Conservation (phyloP, 2,797 vertebrate species). For the Emys orbicularis region DNA sequence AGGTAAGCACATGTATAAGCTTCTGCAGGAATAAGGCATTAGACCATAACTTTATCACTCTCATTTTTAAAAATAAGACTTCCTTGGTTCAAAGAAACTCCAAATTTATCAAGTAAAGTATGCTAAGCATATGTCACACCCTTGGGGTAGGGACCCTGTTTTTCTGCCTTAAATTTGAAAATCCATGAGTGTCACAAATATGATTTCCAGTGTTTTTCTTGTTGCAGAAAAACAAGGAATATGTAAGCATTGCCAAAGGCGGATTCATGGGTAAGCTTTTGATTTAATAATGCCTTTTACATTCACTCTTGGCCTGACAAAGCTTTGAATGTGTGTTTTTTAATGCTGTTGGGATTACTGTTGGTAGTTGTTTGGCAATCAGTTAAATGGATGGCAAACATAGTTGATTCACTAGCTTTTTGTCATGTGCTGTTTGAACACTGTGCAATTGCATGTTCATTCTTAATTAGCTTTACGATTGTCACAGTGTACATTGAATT, state of each 20-base stretch:
- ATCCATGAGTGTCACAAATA: neutral
- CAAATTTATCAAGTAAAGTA: neutral
- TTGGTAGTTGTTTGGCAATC: neutral
- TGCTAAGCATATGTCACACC: neutral
- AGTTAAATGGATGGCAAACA: neutral
- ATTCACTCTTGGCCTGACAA: neutral
- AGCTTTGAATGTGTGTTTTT: accelerated
- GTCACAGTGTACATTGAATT: neutral
- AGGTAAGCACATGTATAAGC: neutral
- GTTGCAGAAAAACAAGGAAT: constrained; percentile 98
- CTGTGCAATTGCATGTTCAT: neutral
- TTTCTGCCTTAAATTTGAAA: neutral
- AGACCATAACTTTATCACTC: neutral
- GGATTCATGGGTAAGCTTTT: constrained; percentile 96
- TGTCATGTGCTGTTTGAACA: neutral
- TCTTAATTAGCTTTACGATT: neutral
- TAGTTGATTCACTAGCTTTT: neutral
- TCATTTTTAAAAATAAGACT: neutral
- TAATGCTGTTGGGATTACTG: neutral
- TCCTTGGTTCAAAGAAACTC: neutral
- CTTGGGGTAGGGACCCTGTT: neutral
- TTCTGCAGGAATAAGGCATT: neutral
- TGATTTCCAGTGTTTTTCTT: constrained; percentile 51
- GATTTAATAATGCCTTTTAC: constrained; percentile 35
- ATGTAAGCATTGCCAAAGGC: constrained; percentile 97